These are phyloP conservation scores for Latheticus oryzae DNA, from an alignment of 2,888 invertebrate genomes.

Conservation along the genomic window DNA sequence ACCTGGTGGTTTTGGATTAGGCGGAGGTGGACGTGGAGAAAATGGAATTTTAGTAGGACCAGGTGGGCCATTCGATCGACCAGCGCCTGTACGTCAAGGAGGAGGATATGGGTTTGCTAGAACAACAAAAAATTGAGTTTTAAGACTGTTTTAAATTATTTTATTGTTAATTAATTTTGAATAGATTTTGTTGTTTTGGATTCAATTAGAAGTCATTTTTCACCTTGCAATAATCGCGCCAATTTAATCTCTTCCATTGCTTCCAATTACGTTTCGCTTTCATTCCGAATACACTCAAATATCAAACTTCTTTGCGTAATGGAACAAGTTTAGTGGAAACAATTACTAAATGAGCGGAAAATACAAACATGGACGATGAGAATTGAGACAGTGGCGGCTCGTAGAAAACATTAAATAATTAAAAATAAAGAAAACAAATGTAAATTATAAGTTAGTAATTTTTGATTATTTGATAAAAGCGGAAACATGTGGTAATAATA, in stretches of 20 bases:
- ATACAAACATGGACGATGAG: constrained; percentile 15
- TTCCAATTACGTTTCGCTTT: constrained; percentile 12
- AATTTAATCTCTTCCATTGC: constrained; percentile 24
- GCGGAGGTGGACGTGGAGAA: constrained; percentile 21
- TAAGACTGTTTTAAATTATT: background rate
- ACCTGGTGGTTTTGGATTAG: constrained; percentile 43
- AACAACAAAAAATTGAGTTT: constrained; percentile 34
- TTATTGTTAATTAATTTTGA: background rate
- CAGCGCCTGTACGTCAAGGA: constrained; percentile 36
- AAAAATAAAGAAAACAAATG: no score
- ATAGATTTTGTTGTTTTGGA: no score
- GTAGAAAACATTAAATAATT: no score
- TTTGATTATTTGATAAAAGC: no score
- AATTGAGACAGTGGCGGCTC: no score
- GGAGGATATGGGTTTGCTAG: constrained; percentile 35
- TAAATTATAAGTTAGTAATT: no score
- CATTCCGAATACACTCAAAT: no score
- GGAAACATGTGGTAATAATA: no score
- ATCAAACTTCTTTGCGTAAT: no score
- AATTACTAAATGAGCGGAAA: constrained; percentile 13
- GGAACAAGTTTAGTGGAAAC: constrained; percentile 13
- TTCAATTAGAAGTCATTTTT: constrained; percentile 10
- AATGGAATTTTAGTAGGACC: constrained; percentile 59
- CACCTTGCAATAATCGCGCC: constrained; percentile 16
- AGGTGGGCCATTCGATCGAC: constrained; percentile 57